These are phyloP conservation scores for Thalassoma bifasciatum DNA, from an alignment of 2,113 vertebrate species.

Conservation along the genomic window DNA sequence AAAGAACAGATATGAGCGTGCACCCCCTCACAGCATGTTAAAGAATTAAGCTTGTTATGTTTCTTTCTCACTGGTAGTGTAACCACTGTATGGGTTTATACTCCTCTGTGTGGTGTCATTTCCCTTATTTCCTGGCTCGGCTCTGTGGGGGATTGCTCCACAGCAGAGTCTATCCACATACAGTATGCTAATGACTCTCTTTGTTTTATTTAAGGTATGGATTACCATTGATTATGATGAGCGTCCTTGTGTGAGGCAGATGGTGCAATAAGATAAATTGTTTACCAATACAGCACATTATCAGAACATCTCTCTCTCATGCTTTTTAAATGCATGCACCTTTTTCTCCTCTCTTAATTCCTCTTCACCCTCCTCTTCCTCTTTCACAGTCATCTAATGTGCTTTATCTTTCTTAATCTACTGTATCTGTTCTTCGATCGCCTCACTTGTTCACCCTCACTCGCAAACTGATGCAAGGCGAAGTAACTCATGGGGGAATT, in stretches of 20 bases:
- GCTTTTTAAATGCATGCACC: conserved; percentile 26
- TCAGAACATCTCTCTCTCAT: conserved; percentile 21
- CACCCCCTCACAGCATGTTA: conserved; percentile 20
- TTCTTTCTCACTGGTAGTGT: conserved; percentile 30
- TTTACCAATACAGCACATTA: conserved; percentile 24
- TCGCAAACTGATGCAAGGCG: conserved; percentile 66
- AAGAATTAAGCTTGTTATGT: conserved; percentile 19
- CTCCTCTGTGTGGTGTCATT: too few relatives aligned
- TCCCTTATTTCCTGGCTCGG: conserved; percentile 50
- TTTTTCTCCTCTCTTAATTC: conserved; percentile 17
- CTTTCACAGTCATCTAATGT: conserved; percentile 32
- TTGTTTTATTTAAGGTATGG: conserved; percentile 48
- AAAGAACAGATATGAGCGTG: not conserved
- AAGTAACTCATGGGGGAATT: conserved; percentile 62
- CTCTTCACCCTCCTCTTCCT: conserved; percentile 8
- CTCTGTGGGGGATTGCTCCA: conserved; percentile 31
- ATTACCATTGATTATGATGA: conserved; percentile 48
- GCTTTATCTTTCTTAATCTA: conserved; percentile 67
- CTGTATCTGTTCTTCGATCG: conserved; percentile 62
- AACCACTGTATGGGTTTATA: too few relatives aligned
- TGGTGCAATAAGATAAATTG: conserved; percentile 58
- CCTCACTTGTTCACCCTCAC: conserved; percentile 24
- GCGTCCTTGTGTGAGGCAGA: conserved; percentile 35
- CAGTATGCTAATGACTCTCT: conserved; percentile 31
- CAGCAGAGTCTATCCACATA: conserved; percentile 31